These are phyloP conservation scores for Mesitornis unicolor DNA, from an alignment of 2,113 vertebrate species.

Conservation along the genomic window DNA sequence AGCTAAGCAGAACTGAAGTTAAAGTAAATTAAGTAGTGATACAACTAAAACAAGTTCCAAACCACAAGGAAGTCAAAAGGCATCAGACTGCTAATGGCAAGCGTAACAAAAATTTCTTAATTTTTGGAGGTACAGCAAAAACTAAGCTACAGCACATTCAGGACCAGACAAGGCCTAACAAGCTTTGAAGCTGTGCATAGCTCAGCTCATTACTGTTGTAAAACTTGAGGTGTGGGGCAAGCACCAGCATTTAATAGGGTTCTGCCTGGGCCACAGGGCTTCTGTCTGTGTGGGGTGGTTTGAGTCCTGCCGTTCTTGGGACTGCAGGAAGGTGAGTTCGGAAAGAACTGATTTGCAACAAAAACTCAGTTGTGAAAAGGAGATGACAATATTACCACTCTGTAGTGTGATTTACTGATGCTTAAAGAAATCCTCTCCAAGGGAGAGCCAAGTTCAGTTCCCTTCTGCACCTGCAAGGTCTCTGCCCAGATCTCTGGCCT, in stretches of 20 bases:
- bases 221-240: not conserved
- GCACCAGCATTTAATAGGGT: not conserved
- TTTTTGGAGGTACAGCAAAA: not conserved
- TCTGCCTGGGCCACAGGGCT: not conserved
- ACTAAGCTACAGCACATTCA: not conserved
- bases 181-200: not conserved
- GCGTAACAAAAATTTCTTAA: not conserved
- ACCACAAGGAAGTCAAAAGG: not conserved
- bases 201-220: not conserved
- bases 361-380: not conserved
- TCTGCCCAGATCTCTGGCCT: not conserved
- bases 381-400: not conserved
- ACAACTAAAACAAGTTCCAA: not conserved
- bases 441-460: not conserved
- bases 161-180: not conserved
- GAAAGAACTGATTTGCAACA: not conserved
- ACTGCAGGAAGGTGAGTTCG: not conserved
- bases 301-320: not conserved
- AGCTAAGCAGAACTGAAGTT: not conserved
- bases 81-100: not conserved
- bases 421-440: not conserved
- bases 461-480: not conserved
- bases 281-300: fast-evolving
- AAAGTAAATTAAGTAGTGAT: not conserved
- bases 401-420: not conserved